Percentiles rank a stretch among this genome's conserved stretches.
Conservation (phyloP, 1,140 invertebrate species). For the Drosophila arawakana region DNA sequence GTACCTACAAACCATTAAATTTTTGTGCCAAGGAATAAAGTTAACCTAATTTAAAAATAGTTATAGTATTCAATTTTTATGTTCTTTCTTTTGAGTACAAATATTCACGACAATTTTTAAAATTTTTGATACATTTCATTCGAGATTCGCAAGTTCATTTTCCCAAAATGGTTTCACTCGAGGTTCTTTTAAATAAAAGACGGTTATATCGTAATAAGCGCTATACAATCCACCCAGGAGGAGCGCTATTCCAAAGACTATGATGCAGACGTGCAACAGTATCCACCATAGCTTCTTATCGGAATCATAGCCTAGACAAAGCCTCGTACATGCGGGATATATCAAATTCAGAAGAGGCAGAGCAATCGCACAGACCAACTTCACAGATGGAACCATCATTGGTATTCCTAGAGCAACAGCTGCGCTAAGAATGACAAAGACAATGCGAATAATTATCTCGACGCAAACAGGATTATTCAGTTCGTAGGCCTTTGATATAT, state of each 20-base stretch:
- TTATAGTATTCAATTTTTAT: too few species aligned
- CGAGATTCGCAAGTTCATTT: not conserved
- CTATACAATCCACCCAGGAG: not conserved
- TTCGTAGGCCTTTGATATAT: not conserved
- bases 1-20: not conserved
- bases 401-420: not conserved
- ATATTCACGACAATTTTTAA: not conserved
- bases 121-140: slow-evolving; percentile 1
- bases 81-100: too few species aligned
- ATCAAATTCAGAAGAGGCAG: not conserved
- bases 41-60: not conserved
- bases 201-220: not conserved
- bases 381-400: not conserved
- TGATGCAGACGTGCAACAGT: not conserved
- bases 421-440: not conserved
- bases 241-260: not conserved
- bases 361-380: not conserved
- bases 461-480: not conserved
- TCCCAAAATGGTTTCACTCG: not conserved
- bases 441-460: not conserved
- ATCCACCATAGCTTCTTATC: not conserved
- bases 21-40: too few species aligned
- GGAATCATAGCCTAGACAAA: not conserved
- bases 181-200: not conserved
- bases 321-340: not conserved